Conservation (phyloP, 2,888 invertebrate genomes). For the Athetis lepigone region DNA sequence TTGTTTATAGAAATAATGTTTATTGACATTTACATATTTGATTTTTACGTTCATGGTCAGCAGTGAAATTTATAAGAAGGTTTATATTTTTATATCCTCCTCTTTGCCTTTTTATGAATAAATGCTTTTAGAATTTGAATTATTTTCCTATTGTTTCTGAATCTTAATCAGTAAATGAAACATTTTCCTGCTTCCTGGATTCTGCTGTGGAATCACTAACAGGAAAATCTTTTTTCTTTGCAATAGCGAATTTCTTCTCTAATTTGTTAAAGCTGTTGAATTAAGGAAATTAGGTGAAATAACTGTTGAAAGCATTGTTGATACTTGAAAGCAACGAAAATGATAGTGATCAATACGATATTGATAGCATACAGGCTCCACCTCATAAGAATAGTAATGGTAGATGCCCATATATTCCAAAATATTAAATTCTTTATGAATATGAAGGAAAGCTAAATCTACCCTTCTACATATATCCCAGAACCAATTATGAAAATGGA, state of each 20-base stretch:
- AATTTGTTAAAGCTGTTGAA: too few species aligned
- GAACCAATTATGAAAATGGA: slow-evolving; percentile 18
- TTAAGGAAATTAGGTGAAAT: neutral
- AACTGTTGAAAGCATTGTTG: neutral
- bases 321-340: neutral
- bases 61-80: too few species aligned
- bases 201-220: too few species aligned
- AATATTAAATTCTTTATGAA: too few species aligned
- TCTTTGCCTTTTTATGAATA: neutral
- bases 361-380: too few species aligned
- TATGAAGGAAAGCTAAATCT: too few species aligned
- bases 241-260: neutral
- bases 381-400: too few species aligned
- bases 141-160: neutral
- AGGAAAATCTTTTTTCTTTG: neutral
- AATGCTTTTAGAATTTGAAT: neutral
- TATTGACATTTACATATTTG: neutral
- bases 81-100: neutral
- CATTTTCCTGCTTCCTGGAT: too few species aligned
- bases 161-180: neutral
- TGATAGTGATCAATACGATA: neutral
- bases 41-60: neutral
- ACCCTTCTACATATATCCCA: slow-evolving; percentile 23
- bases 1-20: neutral
- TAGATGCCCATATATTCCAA: too few species aligned